A percentile compares a stretch with the other conserved stretches of the same genome.
phyloP scores from a whole-genome alignment of 2,113 vertebrate species.

The Halcyon senegalensis region DNA sequence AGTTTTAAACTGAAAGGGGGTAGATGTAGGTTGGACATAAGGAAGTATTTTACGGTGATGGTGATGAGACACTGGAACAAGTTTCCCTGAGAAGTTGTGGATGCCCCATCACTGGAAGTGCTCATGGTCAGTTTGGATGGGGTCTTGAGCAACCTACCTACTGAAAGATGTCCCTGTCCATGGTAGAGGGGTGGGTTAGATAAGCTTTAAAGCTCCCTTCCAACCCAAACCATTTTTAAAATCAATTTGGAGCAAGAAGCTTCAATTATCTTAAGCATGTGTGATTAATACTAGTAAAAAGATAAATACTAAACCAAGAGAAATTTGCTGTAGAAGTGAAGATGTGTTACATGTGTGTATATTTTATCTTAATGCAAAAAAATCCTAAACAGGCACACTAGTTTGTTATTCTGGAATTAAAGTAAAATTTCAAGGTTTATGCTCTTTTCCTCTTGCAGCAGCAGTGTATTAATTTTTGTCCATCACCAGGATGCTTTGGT shows the following conservation, averaged over 20 bases:
- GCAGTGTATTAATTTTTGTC: neutral
- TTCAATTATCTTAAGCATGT: neutral
- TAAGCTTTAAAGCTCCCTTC: neutral
- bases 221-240: neutral
- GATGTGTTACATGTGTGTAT: neutral
- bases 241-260: neutral
- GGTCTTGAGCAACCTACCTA: neutral
- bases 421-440: neutral
- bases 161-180: neutral
- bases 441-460: neutral
- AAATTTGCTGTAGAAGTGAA: neutral
- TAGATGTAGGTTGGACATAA: neutral
- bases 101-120: neutral
- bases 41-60: neutral
- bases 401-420: neutral
- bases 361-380: neutral
- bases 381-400: too few species aligned
- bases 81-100: neutral
- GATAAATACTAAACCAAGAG: neutral
- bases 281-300: neutral
- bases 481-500: neutral
- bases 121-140: neutral
- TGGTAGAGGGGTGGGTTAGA: neutral
- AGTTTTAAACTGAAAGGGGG: neutral
- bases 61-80: neutral